Base-by-base conservation (phyloP, 2,113 vertebrate species). In the Todiramphus chloris region DNA sequence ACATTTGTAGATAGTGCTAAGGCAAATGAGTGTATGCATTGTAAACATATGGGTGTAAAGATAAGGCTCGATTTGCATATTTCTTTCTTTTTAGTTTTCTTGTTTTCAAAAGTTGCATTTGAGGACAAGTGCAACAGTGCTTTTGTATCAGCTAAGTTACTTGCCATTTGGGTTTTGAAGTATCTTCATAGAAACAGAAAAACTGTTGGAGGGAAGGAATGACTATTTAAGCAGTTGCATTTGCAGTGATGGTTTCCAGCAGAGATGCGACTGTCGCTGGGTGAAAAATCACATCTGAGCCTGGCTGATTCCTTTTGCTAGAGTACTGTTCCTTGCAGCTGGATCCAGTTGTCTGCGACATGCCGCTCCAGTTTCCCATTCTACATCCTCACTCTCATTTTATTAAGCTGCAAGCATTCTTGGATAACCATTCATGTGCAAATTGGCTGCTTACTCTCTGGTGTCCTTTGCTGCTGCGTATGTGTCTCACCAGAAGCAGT, bases 31-130 rank as follows among this genome's bases (percentile, higher is more conserved):
- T 16, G 16, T 68, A 10, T 76, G 89, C 67, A 37, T 28, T 66
- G 84, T 85, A 63, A 79, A 77, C 62, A 11, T 91, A 67, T 84
- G 77, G 84, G 91, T 60, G 62, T 28, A 84, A 81, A 96, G 95
- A 95, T 96, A 97, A 96, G 91, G 62, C 77, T 66, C 0, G 0
- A 93, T 96, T 96, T 96, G 94, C 94, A 82, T 94, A 68, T 62
- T 95, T 58, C 76, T 94, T 92, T 89, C 69, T 68, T 91, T 91
- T 87, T 53, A 10, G 10, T 51, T 81, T 41, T 80, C 69, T 50
- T 51, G 56, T 51, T 87, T 84, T 43, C 64, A 64, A 2, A 44
- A 84, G 83, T 44, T 93, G 76, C 56, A 21, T 78, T 13, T 63
- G 60, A 72, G 62, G 30, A 84, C 20, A 11, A 85, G 62, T 28